phyloP scores from a whole-genome alignment of 2,113 vertebrate species.

The Gymnorhina tibicen region DNA sequence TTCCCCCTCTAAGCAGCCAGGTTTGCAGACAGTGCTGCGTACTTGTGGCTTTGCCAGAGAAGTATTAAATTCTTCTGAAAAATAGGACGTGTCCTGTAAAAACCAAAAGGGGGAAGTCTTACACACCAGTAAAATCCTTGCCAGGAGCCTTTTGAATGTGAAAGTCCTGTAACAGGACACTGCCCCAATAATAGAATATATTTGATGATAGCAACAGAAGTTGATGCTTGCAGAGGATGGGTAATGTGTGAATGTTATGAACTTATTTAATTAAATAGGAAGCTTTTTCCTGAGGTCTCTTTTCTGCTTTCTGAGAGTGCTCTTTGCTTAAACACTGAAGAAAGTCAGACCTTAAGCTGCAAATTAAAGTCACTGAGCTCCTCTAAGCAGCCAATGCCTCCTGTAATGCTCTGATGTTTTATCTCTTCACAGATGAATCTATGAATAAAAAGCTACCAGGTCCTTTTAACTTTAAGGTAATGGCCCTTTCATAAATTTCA shows the following conservation, averaged over 20 bases:
- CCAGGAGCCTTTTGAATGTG: background rate
- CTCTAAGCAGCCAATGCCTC: background rate
- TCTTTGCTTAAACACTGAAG: background rate
- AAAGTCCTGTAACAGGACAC: background rate
- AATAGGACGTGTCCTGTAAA: background rate
- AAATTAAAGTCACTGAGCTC: background rate
- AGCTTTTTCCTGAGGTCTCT: background rate
- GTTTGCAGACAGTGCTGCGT: background rate
- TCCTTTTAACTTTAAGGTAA: slow-evolving; percentile 77
- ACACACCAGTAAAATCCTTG: background rate
- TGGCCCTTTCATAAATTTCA: background rate
- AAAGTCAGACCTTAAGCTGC: background rate
- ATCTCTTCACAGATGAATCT: slow-evolving; percentile 80
- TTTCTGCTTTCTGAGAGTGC: background rate
- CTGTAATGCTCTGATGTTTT: background rate
- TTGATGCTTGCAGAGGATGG: background rate
- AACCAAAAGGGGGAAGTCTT: background rate
- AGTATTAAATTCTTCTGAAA: background rate
- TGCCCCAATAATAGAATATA: background rate
- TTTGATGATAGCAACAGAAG: background rate
- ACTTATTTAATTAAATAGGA: background rate
- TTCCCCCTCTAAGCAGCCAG: background rate
- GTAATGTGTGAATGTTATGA: background rate
- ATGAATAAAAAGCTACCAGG: slow-evolving; percentile 79
- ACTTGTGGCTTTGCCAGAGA: background rate